Percentiles rank a stretch among this genome's conserved stretches.
phyloP scores from a whole-genome alignment of 2,797 vertebrate species.

The Furcifer pardalis region DNA sequence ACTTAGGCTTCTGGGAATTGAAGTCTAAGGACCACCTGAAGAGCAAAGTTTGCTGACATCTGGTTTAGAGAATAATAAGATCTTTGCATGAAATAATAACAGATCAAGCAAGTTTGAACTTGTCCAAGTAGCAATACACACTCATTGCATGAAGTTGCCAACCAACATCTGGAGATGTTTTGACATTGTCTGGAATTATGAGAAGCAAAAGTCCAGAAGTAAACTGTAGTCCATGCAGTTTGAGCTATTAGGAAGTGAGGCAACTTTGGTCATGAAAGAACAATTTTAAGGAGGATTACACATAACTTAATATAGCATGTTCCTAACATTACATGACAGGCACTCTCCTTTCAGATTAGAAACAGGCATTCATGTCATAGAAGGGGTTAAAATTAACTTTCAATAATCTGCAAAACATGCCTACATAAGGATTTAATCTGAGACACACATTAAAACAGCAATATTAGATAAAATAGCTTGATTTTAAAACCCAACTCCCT shows the following conservation, averaged over 20 bases:
- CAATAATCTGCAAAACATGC: not conserved
- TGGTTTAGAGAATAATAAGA: not conserved
- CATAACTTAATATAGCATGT: conserved; percentile 7
- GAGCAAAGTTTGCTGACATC: too few relatives aligned
- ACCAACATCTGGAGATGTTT: conserved; percentile 22
- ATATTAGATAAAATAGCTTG: conserved; percentile 7
- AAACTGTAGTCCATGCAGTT: conserved; percentile 6
- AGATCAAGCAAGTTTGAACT: conserved; percentile 28
- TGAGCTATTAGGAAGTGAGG: conserved; percentile 5
- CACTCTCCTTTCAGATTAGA: not conserved
- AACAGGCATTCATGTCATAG: not conserved
- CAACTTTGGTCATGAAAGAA: conserved; percentile 9
- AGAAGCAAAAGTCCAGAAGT: conserved; percentile 6
- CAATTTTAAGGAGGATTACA: conserved; percentile 14
- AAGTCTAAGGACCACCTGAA: too few relatives aligned
- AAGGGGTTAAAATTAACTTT: conserved; percentile 9
- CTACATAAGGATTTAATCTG: conserved; percentile 24
- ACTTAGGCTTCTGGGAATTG: too few relatives aligned
- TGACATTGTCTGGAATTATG: conserved; percentile 11
- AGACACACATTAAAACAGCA: conserved; percentile 15
- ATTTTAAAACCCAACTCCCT: not conserved
- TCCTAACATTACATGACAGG: not conserved
- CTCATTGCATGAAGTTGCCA: not conserved
- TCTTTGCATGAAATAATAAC: not conserved
- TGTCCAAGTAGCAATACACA: conserved; percentile 1